A percentile compares a stretch with the other conserved stretches of the same genome.
phyloP scores from a whole-genome alignment of 2,113 vertebrate genomes.

The Bos indicus region DNA sequence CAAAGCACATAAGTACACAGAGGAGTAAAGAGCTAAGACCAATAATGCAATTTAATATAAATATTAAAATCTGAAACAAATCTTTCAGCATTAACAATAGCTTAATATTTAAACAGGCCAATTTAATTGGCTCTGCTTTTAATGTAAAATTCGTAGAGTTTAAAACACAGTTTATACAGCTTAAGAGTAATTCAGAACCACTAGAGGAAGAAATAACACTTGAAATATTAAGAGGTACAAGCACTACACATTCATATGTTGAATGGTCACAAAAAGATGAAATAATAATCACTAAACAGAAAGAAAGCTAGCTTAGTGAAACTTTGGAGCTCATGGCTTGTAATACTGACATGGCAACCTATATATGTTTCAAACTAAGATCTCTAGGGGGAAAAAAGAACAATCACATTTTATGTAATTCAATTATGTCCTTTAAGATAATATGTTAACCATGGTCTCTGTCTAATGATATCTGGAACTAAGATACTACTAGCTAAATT shows the following conservation, averaged over 20 bases:
- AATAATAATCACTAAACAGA: not conserved
- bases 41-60: not conserved
- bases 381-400: not conserved
- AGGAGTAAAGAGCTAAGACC: not conserved
- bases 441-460: not conserved
- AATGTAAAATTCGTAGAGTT: constrained; percentile 21
- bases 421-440: not conserved
- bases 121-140: not conserved
- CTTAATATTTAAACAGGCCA: not conserved
- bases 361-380: not conserved
- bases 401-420: not conserved
- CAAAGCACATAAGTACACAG: not conserved
- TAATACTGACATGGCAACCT: not conserved
- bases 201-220: not conserved
- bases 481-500: not conserved
- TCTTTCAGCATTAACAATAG: not conserved
- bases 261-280: not conserved
- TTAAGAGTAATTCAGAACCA: not conserved
- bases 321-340: not conserved
- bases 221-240: not conserved
- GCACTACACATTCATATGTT: not conserved
- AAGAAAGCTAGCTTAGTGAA: constrained; percentile 29
- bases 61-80: not conserved
- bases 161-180: not conserved
- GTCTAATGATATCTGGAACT: not conserved